These are phyloP conservation scores for Macrobrachium nipponense DNA, from an alignment of 1,140 invertebrate species.

Conservation along the genomic window DNA sequence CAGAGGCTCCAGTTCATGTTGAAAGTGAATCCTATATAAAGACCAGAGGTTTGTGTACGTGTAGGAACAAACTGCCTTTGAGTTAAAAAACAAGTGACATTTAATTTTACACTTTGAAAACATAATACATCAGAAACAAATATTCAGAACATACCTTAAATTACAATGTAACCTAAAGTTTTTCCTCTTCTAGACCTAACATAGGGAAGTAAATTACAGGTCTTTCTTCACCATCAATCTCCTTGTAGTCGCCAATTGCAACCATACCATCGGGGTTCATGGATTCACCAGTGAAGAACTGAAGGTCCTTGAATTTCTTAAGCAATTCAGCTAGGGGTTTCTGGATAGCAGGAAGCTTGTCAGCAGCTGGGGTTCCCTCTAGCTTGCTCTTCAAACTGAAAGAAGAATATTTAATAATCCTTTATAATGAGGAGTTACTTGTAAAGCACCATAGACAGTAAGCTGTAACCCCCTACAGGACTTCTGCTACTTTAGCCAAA, in stretches of 20 bases:
- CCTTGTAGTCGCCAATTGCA: conserved; percentile 92
- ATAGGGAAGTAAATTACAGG: conserved; percentile 96
- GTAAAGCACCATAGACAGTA: too few species aligned
- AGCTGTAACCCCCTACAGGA: too few species aligned
- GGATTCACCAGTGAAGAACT: conserved; percentile 79
- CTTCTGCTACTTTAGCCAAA: too few species aligned
- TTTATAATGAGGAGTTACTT: neutral
- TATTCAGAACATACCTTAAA: too few species aligned
- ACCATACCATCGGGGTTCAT: conserved; percentile 95
- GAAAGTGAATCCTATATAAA: too few species aligned
- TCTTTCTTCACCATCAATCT: conserved; percentile 82
- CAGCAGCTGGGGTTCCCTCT: conserved; percentile 77
- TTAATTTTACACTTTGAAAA: too few species aligned
- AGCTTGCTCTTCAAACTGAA: conserved; percentile 83
- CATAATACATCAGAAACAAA: too few species aligned
- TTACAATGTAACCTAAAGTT: conserved; percentile 76
- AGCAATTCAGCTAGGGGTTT: conserved; percentile 65
- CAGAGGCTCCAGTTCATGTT: too few species aligned
- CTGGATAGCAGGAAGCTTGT: conserved; percentile 67
- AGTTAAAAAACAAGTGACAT: too few species aligned
- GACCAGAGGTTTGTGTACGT: too few species aligned
- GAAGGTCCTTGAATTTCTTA: conserved; percentile 63
- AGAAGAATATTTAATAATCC: conserved; percentile 51
- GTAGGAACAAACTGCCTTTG: too few species aligned
- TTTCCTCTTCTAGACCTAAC: conserved; percentile 94